Conservation (phyloP, 2,888 invertebrate genomes). For the Prosopocoilus inquinatus region DNA sequence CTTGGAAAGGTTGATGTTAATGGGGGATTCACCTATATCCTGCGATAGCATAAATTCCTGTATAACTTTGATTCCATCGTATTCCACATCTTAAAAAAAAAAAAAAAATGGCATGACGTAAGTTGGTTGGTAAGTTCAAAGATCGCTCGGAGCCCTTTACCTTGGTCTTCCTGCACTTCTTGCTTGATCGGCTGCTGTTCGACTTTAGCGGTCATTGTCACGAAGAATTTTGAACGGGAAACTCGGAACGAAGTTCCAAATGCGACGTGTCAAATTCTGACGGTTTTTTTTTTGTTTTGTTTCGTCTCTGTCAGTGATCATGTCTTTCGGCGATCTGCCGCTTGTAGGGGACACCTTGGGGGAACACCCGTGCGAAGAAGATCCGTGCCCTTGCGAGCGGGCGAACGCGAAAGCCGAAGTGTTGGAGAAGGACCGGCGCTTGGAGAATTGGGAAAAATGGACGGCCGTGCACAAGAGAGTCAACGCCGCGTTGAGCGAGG, state of each 20-base stretch:
- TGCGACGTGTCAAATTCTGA: not conserved
- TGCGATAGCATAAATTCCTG: slow-evolving; percentile 40
- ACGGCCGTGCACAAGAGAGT: slow-evolving; percentile 34
- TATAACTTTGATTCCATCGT: slow-evolving; percentile 29
- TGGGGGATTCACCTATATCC: slow-evolving; percentile 48
- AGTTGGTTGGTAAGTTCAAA: no score
- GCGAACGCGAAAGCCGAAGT: not conserved
- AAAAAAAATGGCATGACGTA: not conserved
- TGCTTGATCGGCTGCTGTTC: not conserved
- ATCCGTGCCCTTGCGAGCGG: not conserved
- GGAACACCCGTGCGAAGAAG: not conserved
- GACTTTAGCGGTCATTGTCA: not conserved
- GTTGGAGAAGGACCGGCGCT: slow-evolving; percentile 25
- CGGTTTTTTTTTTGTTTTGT: not conserved
- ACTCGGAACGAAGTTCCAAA: not conserved
- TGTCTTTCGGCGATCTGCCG: slow-evolving; percentile 23
- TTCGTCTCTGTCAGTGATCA: slow-evolving; percentile 1
- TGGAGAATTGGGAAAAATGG: slow-evolving; percentile 43
- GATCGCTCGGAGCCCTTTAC: not conserved
- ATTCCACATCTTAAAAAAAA: slow-evolving; percentile 5
- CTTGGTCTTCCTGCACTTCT: not conserved
- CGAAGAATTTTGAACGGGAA: slow-evolving; percentile 1
- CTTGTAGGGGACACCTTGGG: slow-evolving; percentile 1
- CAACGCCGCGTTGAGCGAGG: slow-evolving; percentile 30
- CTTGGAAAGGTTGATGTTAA: slow-evolving; percentile 49